Conservation (phyloP, 1,140 invertebrate genomes). For the Zaprionus nigranus region DNA sequence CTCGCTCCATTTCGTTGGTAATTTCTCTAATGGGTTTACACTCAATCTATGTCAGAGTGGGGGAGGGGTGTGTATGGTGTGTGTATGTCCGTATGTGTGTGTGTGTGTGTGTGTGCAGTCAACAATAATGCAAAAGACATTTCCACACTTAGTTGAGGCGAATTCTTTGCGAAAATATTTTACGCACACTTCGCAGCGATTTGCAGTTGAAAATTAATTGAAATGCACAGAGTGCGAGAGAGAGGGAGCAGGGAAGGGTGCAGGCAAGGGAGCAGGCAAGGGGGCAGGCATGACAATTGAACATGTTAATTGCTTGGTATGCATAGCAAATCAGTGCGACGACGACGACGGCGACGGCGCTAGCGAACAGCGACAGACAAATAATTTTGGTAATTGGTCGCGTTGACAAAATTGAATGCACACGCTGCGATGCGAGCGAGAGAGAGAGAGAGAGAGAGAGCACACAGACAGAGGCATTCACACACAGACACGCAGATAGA, state of each 20-base stretch:
- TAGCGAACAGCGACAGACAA: slow-evolving; percentile 29
- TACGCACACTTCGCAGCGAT: slow-evolving; percentile 1
- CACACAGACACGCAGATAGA: not conserved
- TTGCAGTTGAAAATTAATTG: slow-evolving; percentile 43
- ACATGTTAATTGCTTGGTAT: slow-evolving; percentile 48
- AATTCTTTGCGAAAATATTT: slow-evolving; percentile 16
- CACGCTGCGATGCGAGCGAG: not conserved
- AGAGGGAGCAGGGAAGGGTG: not conserved
- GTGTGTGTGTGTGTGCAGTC: slow-evolving; percentile 5
- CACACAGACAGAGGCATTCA: slow-evolving; percentile 6
- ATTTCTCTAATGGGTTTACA: slow-evolving; percentile 81
- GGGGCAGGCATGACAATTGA: not conserved
- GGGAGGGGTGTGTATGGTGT: not conserved
- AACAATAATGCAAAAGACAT: slow-evolving; percentile 16
- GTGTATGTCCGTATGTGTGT: slow-evolving; percentile 1
- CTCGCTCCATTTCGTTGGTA: slow-evolving; percentile 74
- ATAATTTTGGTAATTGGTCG: slow-evolving; percentile 55
- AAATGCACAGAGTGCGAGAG: slow-evolving; percentile 6
- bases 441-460: not conserved
- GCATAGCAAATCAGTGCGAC: slow-evolving; percentile 44
- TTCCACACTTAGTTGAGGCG: slow-evolving; percentile 1
- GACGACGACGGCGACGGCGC: slow-evolving; percentile 24
- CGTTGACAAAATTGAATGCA: slow-evolving; percentile 49
- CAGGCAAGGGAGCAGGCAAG: no score
- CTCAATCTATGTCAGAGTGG: slow-evolving; percentile 58